These are phyloP conservation scores for Stenopsyche tienmushanensis DNA, from an alignment of 1,140 invertebrate species.

Conservation along the genomic window DNA sequence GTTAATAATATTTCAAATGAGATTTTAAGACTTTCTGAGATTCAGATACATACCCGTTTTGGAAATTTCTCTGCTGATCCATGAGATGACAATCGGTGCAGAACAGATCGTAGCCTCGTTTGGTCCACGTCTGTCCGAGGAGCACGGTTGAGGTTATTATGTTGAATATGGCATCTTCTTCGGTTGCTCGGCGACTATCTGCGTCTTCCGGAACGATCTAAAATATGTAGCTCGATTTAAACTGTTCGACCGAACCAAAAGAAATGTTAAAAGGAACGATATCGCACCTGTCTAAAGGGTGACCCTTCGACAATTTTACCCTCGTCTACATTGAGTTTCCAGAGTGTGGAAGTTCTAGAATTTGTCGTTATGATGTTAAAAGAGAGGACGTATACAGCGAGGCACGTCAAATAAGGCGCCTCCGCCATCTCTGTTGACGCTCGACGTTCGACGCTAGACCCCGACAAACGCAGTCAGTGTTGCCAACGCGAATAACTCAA, in stretches of 20 bases:
- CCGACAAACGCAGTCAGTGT: too few species aligned
- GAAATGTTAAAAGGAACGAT: too few species aligned
- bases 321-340: slow-evolving; percentile 69
- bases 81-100: slow-evolving; percentile 57
- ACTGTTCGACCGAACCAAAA: too few species aligned
- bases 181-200: slow-evolving; percentile 40
- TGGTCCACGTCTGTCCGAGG: slow-evolving; percentile 63
- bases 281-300: slow-evolving; percentile 54
- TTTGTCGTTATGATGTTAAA: slow-evolving; percentile 70
- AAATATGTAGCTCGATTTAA: too few species aligned
- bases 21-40: too few species aligned
- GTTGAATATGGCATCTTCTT: slow-evolving; percentile 64
- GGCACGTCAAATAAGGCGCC: slow-evolving; percentile 55
- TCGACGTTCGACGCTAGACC: too few species aligned
- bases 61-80: slow-evolving; percentile 52
- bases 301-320: slow-evolving; percentile 65
- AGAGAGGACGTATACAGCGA: slow-evolving; percentile 58
- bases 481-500: too few species aligned
- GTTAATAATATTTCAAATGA: too few species aligned
- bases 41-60: slow-evolving; percentile 39
- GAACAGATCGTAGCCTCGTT: slow-evolving; percentile 59
- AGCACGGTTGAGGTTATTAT: slow-evolving; percentile 66
- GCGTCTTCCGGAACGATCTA: slow-evolving; percentile 35
- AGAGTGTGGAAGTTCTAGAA: slow-evolving; percentile 70
- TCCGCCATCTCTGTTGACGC: slow-evolving; percentile 49